phyloP scores from a whole-genome alignment of 2,888 invertebrate genomes.

The Caenorhabditis sp. region DNA sequence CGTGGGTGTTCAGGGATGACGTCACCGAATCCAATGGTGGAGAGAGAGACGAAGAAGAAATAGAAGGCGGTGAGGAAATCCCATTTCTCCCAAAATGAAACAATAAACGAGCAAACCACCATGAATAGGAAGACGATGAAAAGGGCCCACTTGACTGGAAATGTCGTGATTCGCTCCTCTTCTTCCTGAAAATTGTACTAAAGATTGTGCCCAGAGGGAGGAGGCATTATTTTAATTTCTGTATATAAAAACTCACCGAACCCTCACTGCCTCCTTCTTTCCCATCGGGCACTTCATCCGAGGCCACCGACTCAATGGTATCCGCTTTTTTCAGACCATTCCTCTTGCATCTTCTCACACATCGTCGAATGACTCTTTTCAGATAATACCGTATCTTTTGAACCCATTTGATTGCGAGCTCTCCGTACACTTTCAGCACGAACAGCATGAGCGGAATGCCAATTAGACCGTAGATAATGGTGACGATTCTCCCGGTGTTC shows the following conservation, averaged over 20 bases:
- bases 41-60: constrained; percentile 75
- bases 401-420: constrained; percentile 83
- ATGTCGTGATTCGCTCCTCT: constrained; percentile 46
- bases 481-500: constrained; percentile 87
- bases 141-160: constrained; percentile 62
- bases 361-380: constrained; percentile 25
- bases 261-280: neutral
- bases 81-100: constrained; percentile 76
- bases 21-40: constrained; percentile 77
- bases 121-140: constrained; percentile 68
- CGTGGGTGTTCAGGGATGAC: constrained; percentile 75
- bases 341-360: constrained; percentile 9
- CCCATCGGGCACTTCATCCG: constrained; percentile 45
- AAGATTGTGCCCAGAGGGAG: neutral
- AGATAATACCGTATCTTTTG: constrained; percentile 60
- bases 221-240: too few species aligned
- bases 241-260: constrained; percentile 31
- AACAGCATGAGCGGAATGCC: constrained; percentile 96
- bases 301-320: constrained; percentile 55
- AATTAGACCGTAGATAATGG: constrained; percentile 92
- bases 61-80: constrained; percentile 74
- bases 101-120: constrained; percentile 71
- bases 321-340: constrained; percentile 17
- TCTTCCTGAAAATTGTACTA: constrained; percentile 46
- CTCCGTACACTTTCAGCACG: constrained; percentile 93